phyloP scores from a whole-genome alignment of 2,113 vertebrate species.

The Dasyprocta punctata region DNA sequence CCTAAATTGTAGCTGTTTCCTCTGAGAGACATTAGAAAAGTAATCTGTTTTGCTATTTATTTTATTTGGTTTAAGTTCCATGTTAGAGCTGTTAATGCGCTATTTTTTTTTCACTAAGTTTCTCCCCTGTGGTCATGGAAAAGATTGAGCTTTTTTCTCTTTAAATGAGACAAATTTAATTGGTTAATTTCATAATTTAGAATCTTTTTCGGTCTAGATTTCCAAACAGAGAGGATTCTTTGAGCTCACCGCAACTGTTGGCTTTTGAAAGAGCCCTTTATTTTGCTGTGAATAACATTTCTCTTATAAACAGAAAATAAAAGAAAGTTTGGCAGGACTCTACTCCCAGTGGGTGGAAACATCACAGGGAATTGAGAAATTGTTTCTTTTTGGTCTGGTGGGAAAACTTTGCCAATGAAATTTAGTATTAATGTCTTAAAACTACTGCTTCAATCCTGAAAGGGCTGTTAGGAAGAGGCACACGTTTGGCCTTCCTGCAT shows the following conservation, averaged over 20 bases:
- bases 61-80: constrained; percentile 41
- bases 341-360: constrained; percentile 49
- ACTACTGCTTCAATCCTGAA: constrained; percentile 25
- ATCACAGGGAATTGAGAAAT: constrained; percentile 71
- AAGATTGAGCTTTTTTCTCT: not conserved
- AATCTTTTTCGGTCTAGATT: constrained; percentile 23
- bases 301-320: constrained; percentile 71
- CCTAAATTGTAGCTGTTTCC: constrained; percentile 37
- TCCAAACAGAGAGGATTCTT: not conserved
- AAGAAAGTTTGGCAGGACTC: constrained; percentile 58
- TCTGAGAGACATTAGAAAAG: constrained; percentile 59
- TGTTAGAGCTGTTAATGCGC: constrained; percentile 15
- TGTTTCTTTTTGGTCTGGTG: constrained; percentile 67
- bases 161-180: constrained; percentile 33
- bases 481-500: not conserved
- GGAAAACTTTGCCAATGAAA: constrained; percentile 56
- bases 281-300: constrained; percentile 67
- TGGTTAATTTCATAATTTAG: constrained; percentile 50
- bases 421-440: constrained; percentile 37
- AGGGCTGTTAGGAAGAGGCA: not conserved
- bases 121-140: not conserved
- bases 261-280: constrained; percentile 67
- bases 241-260: constrained; percentile 8
- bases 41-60: constrained; percentile 35
- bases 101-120: not conserved